These are phyloP conservation scores for Microchrysa polita DNA, from an alignment of 2,888 invertebrate genomes.

Conservation along the genomic window DNA sequence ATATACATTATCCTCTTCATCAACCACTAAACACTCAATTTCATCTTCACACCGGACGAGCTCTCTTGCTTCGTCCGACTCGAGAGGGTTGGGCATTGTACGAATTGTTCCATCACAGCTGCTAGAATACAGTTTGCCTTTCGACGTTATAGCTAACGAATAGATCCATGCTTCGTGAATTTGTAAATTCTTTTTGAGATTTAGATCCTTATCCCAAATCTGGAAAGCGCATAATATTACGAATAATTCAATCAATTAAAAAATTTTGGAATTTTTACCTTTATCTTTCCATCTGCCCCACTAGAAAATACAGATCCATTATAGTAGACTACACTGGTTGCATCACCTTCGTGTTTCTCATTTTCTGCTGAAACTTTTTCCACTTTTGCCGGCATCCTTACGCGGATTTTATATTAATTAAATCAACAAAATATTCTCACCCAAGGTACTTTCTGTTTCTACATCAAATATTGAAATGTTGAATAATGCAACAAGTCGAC, in stretches of 20 bases:
- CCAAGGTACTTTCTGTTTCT: background rate
- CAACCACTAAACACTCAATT: conserved; percentile 61
- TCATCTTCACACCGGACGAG: conserved; percentile 59
- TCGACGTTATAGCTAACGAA: conserved; percentile 58
- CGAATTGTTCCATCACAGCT: conserved; percentile 63
- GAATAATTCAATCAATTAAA: too few species aligned
- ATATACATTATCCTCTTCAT: conserved; percentile 57
- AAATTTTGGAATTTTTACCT: conserved; percentile 46
- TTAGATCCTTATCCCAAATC: conserved; percentile 62
- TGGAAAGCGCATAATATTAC: too few species aligned
- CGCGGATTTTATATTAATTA: background rate
- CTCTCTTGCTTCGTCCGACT: conserved; percentile 54
- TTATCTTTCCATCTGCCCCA: conserved; percentile 64
- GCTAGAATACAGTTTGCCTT: conserved; percentile 62
- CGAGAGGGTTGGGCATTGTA: conserved; percentile 58
- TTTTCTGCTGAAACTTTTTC: conserved; percentile 52
- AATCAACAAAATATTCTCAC: background rate
- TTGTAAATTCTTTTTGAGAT: conserved; percentile 57
- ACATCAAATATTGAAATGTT: conserved; percentile 1
- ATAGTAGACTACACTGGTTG: conserved; percentile 58
- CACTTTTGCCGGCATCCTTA: conserved; percentile 53
- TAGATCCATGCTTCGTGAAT: conserved; percentile 62
- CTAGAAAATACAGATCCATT: conserved; percentile 60
- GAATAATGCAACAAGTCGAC: conserved; percentile 1
- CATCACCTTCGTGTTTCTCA: conserved; percentile 62